Evolutionary conservation across 2,797 vertebrate genomes (phyloP), one percentile per base, ranked within the genome.

Genomic region (Phoebastria nigripes): DNA sequence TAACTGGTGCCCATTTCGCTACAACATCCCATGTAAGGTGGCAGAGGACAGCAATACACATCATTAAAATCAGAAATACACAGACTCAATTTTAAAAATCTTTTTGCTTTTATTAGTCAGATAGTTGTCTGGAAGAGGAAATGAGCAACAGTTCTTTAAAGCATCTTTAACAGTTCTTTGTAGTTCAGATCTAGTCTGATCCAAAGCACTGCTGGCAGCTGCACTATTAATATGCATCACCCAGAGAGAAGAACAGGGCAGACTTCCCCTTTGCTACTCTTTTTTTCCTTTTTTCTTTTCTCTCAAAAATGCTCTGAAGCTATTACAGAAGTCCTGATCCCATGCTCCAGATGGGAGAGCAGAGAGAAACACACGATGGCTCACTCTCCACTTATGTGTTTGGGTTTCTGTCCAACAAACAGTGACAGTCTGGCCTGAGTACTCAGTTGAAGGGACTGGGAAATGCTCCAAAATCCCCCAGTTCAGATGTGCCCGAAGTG

Each of bases 401-500:
- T 72, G 44, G 72, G 21, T 65, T 91, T 92, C 70, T 87, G 70
- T 93, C 73, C 93, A 90, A 80, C 47, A 82, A 82, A 92, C 31
- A 71, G 69, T 62, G 58, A 76, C 3, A 3, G 18, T 90, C 77
- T 85, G 90, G 74, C 58, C 77, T 67, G 82, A 92, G 62, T 55
- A 82, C 31, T 84, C 63, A 35, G 39, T 18, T 92, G 86, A 87
- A 96, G n/a, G 31, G 35, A 84, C 70, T 85, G 44, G 59, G 81
- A 95, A 92, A 87, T 77, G 31, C 47, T 94, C 83, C 89, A 94
- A 59, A 94, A 89, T 79, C 52, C 46, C 29, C 25, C 39, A 66
- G 28, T 77, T 80, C 71, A 80, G 37, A 92, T 80, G 67, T 76
- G 41, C 17, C 59, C 67, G 19, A 87, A 91, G 59, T 67, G 83